These are phyloP conservation scores for Heliconius aoede DNA, from an alignment of 2,888 invertebrate species.

Conservation along the genomic window DNA sequence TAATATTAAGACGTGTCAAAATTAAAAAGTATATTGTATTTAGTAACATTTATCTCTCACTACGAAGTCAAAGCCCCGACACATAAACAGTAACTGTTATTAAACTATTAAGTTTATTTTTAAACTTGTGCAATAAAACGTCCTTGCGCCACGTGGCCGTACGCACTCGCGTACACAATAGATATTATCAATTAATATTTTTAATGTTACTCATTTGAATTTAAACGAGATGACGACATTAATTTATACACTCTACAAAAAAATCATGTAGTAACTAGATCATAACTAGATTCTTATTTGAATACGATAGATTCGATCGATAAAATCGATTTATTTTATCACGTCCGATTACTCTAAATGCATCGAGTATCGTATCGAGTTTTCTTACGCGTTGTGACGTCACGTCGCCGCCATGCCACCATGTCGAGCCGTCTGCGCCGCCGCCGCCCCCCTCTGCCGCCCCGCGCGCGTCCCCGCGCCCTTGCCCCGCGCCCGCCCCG, in stretches of 20 bases:
- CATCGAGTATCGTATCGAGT: conserved; percentile 73
- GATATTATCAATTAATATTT: conserved; percentile 26
- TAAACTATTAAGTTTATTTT: conserved; percentile 16
- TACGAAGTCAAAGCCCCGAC: neutral
- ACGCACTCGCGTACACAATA: conserved; percentile 20
- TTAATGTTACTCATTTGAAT: conserved; percentile 35
- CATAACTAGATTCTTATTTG: neutral
- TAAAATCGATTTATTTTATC: conserved; percentile 16
- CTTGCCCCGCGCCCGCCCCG: conserved; percentile 61
- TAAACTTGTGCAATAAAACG: conserved; percentile 27
- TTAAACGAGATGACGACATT: conserved; percentile 25
- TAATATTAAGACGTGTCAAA: neutral
- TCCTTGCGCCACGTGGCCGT: conserved; percentile 40
- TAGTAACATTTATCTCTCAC: neutral
- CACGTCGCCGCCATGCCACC: conserved; percentile 65
- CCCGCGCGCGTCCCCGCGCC: too few species aligned
- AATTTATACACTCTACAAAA: neutral
- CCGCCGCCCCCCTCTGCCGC: conserved; percentile 56
- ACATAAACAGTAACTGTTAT: conserved; percentile 2
- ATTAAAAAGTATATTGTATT: neutral
- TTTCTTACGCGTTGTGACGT: conserved; percentile 78
- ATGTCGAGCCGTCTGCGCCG: conserved; percentile 76
- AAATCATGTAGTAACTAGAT: neutral
- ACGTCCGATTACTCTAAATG: conserved; percentile 52
- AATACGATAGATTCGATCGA: neutral